Base-by-base conservation (phyloP, 2,888 invertebrate species). In the Zygogramma bicolorata region DNA sequence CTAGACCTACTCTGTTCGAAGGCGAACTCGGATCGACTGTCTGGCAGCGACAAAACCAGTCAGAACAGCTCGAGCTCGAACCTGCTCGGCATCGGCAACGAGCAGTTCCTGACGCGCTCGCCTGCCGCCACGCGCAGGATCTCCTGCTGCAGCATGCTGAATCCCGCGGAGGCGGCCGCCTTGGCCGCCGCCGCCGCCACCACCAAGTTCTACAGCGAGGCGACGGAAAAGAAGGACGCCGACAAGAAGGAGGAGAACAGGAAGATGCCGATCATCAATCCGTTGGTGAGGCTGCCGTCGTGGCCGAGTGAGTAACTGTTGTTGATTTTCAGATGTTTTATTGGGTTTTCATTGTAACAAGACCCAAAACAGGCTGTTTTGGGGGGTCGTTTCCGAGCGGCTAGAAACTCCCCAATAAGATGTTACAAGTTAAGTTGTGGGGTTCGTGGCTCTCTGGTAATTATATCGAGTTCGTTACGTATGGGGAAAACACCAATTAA, bases 211-310 rank as follows among this genome's bases (percentile, higher is more conserved):
- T 88, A 89, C 75, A 66, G 70, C 46, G 74, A 76, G 0, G 42
- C 84, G 0, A 81, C 84, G 18, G 87, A 87, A 27, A 86, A 85
- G 67, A 86, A 87, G 15, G 87, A 88, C 0, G 85, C 84, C 49
- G 77, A 75, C 68, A 83, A 82, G 73, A 81, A 81, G 68, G 82
- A 85, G 31, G 86, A 82, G 62, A 90, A 90, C 59, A 88, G 89
- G 13, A 95, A 93, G 82, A 87, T 97, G 65, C 97, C 97, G 1
- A 97, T 97, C 75, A 97, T 97, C 78, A 97, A 97, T 88, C 97
- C 97, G 0, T 87, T 97, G 49, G 96, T 97, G 27, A 91, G 93
- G 75, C 88, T 96, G 65, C 97, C 97, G 5, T 93, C 94, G 79
- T 97, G 96, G 96, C 96, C 96, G 75, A 92, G 93, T 93, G 88